These are phyloP conservation scores for Episyrphus balteatus DNA, from an alignment of 1,140 invertebrate genomes.

Conservation along the genomic window DNA sequence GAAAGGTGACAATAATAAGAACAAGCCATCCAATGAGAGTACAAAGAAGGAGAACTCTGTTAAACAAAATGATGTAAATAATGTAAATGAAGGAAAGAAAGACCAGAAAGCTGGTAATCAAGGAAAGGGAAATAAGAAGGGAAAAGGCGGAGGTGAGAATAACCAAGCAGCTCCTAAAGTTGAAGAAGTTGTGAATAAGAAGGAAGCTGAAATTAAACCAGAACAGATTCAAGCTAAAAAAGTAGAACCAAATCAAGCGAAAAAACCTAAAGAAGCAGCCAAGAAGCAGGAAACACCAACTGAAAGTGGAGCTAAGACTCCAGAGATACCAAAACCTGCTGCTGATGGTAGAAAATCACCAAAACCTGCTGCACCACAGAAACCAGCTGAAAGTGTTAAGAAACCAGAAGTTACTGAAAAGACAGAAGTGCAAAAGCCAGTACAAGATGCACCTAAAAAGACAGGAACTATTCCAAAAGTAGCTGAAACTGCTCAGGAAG, in stretches of 20 bases:
- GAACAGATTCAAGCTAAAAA: not conserved
- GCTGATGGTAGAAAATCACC: not conserved
- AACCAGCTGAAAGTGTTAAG: slow-evolving; percentile 6
- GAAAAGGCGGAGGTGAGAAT: not conserved
- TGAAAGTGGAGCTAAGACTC: not conserved
- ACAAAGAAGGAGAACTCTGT: not conserved
- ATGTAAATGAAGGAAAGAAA: not conserved
- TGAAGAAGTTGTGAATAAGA: not conserved
- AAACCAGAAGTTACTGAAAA: slow-evolving; percentile 1
- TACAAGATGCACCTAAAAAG: slow-evolving; percentile 1
- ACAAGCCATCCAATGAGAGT: not conserved
- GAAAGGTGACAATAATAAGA: not conserved
- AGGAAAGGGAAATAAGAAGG: not conserved
- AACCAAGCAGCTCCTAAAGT: not conserved
- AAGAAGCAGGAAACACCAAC: not conserved
- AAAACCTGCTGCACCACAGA: not conserved
- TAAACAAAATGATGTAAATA: too few relatives aligned
- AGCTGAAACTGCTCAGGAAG: not conserved
- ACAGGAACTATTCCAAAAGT: not conserved
- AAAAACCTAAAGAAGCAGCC: not conserved
- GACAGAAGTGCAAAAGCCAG: not conserved
- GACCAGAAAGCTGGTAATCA: slow-evolving; percentile 20
- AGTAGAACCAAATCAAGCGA: not conserved
- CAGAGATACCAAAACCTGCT: too few relatives aligned
- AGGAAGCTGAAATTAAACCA: not conserved